phyloP scores from a whole-genome alignment of 2,888 invertebrate genomes.

The Agriopis marginaria region DNA sequence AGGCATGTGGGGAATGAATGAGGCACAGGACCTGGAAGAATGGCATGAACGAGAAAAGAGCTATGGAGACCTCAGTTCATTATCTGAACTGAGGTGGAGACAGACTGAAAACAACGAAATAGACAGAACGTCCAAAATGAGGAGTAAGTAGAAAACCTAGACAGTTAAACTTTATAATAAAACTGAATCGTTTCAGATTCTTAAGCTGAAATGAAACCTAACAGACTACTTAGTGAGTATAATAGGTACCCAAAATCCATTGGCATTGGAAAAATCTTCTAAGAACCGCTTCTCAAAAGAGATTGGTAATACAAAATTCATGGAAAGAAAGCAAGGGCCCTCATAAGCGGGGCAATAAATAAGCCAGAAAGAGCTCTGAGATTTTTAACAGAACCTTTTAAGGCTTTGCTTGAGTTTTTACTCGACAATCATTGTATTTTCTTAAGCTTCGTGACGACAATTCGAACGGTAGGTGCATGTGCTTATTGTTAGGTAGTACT shows the following conservation, averaged over 20 bases:
- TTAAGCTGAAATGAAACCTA: constrained; percentile 26
- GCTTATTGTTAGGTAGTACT: background rate
- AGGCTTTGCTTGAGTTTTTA: constrained; percentile 34
- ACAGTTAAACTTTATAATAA: constrained; percentile 4
- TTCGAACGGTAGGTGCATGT: constrained; percentile 8
- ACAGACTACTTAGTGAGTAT: constrained; percentile 31
- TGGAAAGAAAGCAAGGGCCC: constrained; percentile 46
- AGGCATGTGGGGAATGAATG: too few species aligned
- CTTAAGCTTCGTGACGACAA: constrained; percentile 26
- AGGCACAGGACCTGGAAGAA: too few species aligned
- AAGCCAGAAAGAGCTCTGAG: constrained; percentile 45
- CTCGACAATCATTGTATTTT: constrained; percentile 35
- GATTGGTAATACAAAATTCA: constrained; percentile 51
- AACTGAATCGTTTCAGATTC: constrained; percentile 13
- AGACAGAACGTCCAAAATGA: background rate
- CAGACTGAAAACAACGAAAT: background rate
- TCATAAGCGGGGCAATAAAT: constrained; percentile 49
- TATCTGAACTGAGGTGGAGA: too few species aligned
- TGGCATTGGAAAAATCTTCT: constrained; percentile 31
- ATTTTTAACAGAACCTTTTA: constrained; percentile 45
- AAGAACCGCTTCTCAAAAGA: constrained; percentile 35
- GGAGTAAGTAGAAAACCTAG: background rate
- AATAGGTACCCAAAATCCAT: constrained; percentile 30
- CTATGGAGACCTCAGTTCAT: too few species aligned
- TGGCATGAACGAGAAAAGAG: too few species aligned